Conservation (phyloP, 2,797 vertebrate genomes). For the Pangasius djambal region DNA sequence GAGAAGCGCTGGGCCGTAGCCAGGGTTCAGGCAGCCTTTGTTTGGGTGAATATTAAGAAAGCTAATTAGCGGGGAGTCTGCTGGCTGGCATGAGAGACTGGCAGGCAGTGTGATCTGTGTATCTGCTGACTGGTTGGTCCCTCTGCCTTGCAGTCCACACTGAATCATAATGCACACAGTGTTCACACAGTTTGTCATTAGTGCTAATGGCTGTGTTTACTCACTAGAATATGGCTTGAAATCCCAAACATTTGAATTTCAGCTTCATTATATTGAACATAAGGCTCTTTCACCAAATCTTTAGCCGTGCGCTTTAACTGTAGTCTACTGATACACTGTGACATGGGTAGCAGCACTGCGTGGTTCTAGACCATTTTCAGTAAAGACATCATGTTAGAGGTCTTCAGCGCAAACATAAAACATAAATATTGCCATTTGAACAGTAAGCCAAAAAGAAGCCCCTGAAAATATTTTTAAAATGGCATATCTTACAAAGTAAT, state of each 20-base stretch:
- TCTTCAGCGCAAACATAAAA: background rate
- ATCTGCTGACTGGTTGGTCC: background rate
- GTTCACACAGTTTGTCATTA: constrained; percentile 50
- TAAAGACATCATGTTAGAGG: background rate
- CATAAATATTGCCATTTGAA: background rate
- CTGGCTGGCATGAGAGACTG: constrained; percentile 40
- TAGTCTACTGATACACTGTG: background rate
- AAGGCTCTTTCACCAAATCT: background rate
- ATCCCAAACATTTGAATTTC: constrained; percentile 20
- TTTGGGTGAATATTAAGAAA: constrained; percentile 44
- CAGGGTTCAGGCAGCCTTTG: constrained; percentile 37
- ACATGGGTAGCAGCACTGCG: background rate
- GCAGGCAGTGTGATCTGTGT: constrained; percentile 29
- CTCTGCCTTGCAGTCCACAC: constrained; percentile 46
- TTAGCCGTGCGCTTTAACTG: background rate
- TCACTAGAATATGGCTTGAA: constrained; percentile 27
- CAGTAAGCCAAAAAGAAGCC: background rate
- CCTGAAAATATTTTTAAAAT: background rate
- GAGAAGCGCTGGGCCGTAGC: constrained; percentile 14
- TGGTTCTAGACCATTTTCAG: background rate
- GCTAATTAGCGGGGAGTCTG: constrained; percentile 36
- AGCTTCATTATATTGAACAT: background rate
- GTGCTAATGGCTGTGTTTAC: constrained; percentile 52
- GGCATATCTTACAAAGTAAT: background rate
- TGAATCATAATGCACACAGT: constrained; percentile 49